Base-by-base conservation (phyloP, 1,140 invertebrate species). In the Lineus longissimus region DNA sequence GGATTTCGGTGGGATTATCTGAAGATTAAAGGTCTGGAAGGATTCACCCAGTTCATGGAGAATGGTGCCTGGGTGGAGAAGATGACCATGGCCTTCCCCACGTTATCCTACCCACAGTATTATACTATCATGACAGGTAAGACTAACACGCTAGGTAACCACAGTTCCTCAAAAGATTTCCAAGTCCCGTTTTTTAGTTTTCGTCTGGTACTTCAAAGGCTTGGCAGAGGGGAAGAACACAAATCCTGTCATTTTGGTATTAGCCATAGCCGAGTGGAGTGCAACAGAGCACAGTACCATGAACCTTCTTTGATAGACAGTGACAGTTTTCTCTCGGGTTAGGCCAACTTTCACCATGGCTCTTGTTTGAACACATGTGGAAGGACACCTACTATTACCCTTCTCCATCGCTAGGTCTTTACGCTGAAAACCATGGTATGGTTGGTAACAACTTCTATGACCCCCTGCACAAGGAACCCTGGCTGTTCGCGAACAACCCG, bases 391-490 rank as follows among this genome's bases (percentile, higher is more conserved):
- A 36, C 6, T 36, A 51, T 45, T 63, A n/a, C n/a, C n/a, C n/a
- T 55, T 41, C 15, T 55, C 51, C 59, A 27, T 22, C 61, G 62
- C 1, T 33, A 80, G 78, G 78, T 19, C 63, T 79, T 7, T 69
- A 79, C 60, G 60, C 63, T 15, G 70, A 78, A 63, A 64, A 41
- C 59, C 77, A 80, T 58, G 78, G 77, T 11, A 70, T 80, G 55
- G 67, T 73, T n/a, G 71, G 70, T 17, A 84, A 84, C 61, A 79
- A 73, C 61, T 82, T 84, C 75, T 82, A 81, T 66, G 77, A 84
- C 64, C 59, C 72, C 11, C 61, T 64, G n/a, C 54, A 55, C 15
- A 62, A 70, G 29, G 68, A 78, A 19, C 55, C 67, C 0, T 80
- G 77, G n/a, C n/a, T 19, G 9, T 19, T 19, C n/a, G 47, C 47